A percentile compares a stretch with the other conserved stretches of the same genome.
Evolutionary conservation across 2,888 invertebrate species (phyloP).

Genomic region (Bedellia somnulentella): DNA sequence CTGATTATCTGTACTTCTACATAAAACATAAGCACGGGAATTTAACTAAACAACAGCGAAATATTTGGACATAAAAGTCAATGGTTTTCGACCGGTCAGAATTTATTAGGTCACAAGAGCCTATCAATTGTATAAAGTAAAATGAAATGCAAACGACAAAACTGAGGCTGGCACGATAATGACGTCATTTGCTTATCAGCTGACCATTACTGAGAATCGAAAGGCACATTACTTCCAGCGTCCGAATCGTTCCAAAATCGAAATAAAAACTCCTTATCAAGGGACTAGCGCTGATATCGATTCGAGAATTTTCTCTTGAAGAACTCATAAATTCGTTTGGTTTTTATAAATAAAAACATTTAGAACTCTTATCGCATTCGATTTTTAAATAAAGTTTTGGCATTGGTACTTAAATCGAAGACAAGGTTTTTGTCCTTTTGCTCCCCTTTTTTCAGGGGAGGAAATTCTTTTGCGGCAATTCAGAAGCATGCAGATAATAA

Average conservation of each 20-base stretch:
- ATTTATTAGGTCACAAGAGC: conserved; percentile 2
- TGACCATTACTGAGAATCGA: conserved; percentile 61
- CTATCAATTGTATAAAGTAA: conserved; percentile 12
- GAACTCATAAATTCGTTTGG: conserved; percentile 50
- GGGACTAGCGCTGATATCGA: conserved; percentile 35
- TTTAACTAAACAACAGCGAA: neutral
- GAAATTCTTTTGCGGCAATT: conserved; percentile 59
- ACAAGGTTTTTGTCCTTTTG: conserved; percentile 47
- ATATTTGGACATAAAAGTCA: neutral
- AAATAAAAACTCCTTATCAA: conserved; percentile 55
- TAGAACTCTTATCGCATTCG: conserved; percentile 55
- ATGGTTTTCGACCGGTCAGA: conserved; percentile 1
- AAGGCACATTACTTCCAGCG: conserved; percentile 39
- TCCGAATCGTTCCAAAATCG: conserved; percentile 29
- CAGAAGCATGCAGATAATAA: conserved; percentile 59
- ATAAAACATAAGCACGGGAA: neutral
- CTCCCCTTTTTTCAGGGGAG: conserved; percentile 46
- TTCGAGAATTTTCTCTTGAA: conserved; percentile 48
- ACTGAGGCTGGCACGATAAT: conserved; percentile 45
- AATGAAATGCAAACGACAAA: conserved; percentile 36
- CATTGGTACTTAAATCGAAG: conserved; percentile 48
- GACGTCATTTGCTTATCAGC: conserved; percentile 59
- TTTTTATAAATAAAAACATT: conserved; percentile 53
- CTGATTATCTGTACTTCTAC: conserved; percentile 25
- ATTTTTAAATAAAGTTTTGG: conserved; percentile 57